A percentile compares a stretch with the other conserved stretches of the same genome.
Conservation (phyloP, 35 echinoderm and acorn worm species). For the Apostichopus japonicus region DNA sequence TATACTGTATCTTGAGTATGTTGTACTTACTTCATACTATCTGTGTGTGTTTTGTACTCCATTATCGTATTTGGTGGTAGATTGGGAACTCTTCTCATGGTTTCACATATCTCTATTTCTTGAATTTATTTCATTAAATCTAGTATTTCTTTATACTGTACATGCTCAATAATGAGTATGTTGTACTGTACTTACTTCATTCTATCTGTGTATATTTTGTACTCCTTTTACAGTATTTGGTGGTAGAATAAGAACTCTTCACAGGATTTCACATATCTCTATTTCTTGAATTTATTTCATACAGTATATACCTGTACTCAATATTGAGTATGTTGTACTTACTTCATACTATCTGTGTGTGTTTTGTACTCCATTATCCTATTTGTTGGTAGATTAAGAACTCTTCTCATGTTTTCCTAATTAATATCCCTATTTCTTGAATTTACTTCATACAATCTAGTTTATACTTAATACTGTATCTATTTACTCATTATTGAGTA, state of each 20-base stretch:
- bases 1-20: background rate
- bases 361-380: background rate
- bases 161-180: too few species aligned
- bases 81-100: background rate
- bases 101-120: too few species aligned
- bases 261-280: too few species aligned
- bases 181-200: constrained; percentile 64
- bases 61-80: background rate
- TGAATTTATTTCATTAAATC: too few species aligned
- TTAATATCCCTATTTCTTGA: background rate
- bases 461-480: background rate
- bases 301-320: background rate
- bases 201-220: constrained; percentile 61
- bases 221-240: background rate
- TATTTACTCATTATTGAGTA: background rate
- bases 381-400: background rate
- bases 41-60: background rate
- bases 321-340: background rate
- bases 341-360: constrained; percentile 54
- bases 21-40: background rate
- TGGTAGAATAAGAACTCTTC: background rate
- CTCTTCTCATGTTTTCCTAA: background rate
- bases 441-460: too few species aligned
- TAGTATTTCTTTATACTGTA: too few species aligned
- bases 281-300: too few species aligned